A percentile compares a stretch with the other conserved stretches of the same genome.
phyloP scores from a whole-genome alignment of 2,797 vertebrate species.

The Parauchenoglanis ngamensis region DNA sequence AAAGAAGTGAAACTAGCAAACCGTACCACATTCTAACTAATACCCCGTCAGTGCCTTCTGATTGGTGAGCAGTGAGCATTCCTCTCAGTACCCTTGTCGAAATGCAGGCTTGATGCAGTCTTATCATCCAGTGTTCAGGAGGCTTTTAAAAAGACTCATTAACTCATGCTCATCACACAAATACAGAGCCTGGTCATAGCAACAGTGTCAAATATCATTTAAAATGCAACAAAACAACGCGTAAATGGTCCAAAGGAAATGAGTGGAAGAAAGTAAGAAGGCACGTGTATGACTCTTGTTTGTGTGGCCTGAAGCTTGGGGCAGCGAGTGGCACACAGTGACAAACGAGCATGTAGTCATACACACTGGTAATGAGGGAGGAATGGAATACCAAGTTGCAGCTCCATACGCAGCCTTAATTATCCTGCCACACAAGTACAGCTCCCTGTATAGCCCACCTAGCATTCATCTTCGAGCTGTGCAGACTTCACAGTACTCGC shows the following conservation, averaged over 20 bases:
- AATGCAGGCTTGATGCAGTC: neutral
- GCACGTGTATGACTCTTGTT: constrained; percentile 41
- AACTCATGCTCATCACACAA: constrained; percentile 11
- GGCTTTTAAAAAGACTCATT: neutral
- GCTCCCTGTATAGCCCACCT: constrained; percentile 19
- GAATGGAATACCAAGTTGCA: constrained; percentile 46
- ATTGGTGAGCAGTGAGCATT: neutral
- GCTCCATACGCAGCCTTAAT: constrained; percentile 29
- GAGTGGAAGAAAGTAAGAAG: neutral
- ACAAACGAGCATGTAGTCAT: constrained; percentile 58
- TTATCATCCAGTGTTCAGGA: neutral
- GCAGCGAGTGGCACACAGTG: constrained; percentile 49
- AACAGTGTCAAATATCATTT: constrained; percentile 34
- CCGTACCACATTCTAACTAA: neutral
- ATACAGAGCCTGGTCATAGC: constrained; percentile 2
- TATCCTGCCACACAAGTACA: constrained; percentile 19
- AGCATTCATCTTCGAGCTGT: constrained; percentile 15
- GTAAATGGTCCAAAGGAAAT: constrained; percentile 9
- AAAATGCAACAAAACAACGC: constrained; percentile 21
- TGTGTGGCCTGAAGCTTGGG: constrained; percentile 49
- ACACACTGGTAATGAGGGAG: constrained; percentile 64
- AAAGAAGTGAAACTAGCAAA: neutral
- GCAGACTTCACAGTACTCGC: neutral
- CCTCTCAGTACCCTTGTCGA: neutral
- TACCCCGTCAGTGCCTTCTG: neutral